A percentile compares a stretch with the other conserved stretches of the same genome.
phyloP scores from a whole-genome alignment of 1,140 invertebrate genomes.

The Glossosoma conforme region DNA sequence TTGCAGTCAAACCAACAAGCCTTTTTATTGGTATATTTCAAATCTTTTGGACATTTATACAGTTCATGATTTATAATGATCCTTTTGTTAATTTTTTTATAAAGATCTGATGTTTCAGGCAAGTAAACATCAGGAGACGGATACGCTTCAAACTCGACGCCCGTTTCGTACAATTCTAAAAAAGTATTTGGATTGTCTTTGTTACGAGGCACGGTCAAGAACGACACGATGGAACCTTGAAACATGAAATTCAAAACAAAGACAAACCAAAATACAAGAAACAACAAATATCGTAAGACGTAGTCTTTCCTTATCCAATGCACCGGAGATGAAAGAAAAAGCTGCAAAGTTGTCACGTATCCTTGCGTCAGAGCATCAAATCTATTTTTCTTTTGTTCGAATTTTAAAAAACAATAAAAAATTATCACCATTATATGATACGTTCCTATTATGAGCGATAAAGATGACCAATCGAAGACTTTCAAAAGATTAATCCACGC shows the following conservation, averaged over 20 bases:
- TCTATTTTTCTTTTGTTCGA: neutral
- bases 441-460: constrained; percentile 7
- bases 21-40: constrained; percentile 37
- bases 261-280: constrained; percentile 24
- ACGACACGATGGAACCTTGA: constrained; percentile 45
- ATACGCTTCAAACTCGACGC: constrained; percentile 41
- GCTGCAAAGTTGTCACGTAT: constrained; percentile 9
- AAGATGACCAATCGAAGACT: constrained; percentile 18
- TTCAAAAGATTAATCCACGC: constrained; percentile 18
- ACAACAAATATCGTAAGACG: constrained; percentile 12
- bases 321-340: constrained; percentile 20
- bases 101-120: constrained; percentile 39
- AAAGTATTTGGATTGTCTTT: constrained; percentile 44
- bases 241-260: constrained; percentile 29
- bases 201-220: constrained; percentile 40
- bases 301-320: constrained; percentile 11
- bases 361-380: constrained; percentile 2
- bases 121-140: constrained; percentile 42
- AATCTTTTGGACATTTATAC: constrained; percentile 37
- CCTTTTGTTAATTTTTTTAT: constrained; percentile 37
- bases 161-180: constrained; percentile 41
- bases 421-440: constrained; percentile 9
- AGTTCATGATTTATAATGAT: constrained; percentile 35
- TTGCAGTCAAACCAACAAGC: constrained; percentile 46
- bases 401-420: constrained; percentile 9